Base-by-base conservation (phyloP, 2,797 vertebrate species). In the Enteromius viviparus region DNA sequence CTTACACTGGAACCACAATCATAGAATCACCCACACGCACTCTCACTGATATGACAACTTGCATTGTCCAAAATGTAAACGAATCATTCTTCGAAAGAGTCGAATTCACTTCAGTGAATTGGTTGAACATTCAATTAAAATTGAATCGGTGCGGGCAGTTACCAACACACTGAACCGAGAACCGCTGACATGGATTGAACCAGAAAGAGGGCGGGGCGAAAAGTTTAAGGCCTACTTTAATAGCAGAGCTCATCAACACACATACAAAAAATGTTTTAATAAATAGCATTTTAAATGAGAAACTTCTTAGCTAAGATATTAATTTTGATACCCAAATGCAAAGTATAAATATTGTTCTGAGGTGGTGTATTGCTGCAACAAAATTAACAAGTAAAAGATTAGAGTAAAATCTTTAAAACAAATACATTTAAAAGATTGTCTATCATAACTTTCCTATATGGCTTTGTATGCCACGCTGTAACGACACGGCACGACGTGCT, bases 81-180 rank as follows among this genome's bases (percentile, higher is more conserved):
- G 53, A 76, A 26, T 60, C 34, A 42, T 40, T 76, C n/a, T 76
- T 40, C 8, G 21, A 15, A 76, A 26, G 74, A 76, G 21, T 76
- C 53, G 8, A 8, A 60, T 42, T 65, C 6, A 34, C 26, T 65
- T 51, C 10, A 65, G 2, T 23, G 42, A 78, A 78, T 49, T 26
- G 42, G 26, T 34, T 78, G 3, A 78, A 47, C 60, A 8, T 34
- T n/a, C 1, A 19, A 34, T 34, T 49, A 2, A 11, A 34, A 32
- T 2, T 76, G 34, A 76, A 23, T 40, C 72, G 12, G 21, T 3
- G 10, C 71, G 15, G 19, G 4, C 9, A 47, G 3, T 26, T 29
- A 26, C 8, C 10, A 5, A 51, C 70, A 32, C 15, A 51, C 47
- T 53, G 17, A 51, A n/a, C 47, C 19, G 47, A 34, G 70, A 14